Conservation (phyloP, 1,140 invertebrate species). For the Pseudomyrmex concolor region DNA sequence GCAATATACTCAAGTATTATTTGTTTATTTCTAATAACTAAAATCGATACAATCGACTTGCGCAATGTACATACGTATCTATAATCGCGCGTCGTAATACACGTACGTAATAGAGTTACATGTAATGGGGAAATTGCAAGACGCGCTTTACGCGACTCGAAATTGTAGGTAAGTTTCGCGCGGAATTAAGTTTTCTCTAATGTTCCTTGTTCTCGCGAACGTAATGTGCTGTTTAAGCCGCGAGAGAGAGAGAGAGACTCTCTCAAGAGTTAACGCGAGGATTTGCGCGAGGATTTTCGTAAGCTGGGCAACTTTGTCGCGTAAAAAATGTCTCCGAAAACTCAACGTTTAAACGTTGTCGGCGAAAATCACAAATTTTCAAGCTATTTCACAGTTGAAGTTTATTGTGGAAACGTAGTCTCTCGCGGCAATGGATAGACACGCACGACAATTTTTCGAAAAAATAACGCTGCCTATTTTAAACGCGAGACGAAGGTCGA, state of each 20-base stretch:
- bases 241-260: conserved; percentile 62
- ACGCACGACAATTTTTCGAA: not conserved
- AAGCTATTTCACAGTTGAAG: not conserved
- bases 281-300: conserved; percentile 64
- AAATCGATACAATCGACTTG: conserved; percentile 15
- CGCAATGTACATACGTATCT: not conserved
- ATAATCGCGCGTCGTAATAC: not conserved
- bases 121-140: conserved; percentile 27
- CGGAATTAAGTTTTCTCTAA: conserved; percentile 84
- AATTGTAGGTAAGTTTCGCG: conserved; percentile 70
- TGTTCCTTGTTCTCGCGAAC: conserved; percentile 81
- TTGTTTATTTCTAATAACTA: not conserved
- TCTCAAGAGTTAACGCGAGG: conserved; percentile 67
- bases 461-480: conserved; percentile 5
- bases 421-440: not conserved
- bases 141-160: conserved; percentile 1
- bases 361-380: not conserved
- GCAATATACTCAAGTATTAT: too few relatives aligned
- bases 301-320: conserved; percentile 59
- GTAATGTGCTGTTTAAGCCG: conserved; percentile 81
- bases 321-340: conserved; percentile 64
- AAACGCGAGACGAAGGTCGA: conserved; percentile 42
- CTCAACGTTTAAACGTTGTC: conserved; percentile 9
- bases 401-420: not conserved
- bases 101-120: not conserved